phyloP scores from a whole-genome alignment of 1,140 invertebrate species.

The Bombus waltoni region DNA sequence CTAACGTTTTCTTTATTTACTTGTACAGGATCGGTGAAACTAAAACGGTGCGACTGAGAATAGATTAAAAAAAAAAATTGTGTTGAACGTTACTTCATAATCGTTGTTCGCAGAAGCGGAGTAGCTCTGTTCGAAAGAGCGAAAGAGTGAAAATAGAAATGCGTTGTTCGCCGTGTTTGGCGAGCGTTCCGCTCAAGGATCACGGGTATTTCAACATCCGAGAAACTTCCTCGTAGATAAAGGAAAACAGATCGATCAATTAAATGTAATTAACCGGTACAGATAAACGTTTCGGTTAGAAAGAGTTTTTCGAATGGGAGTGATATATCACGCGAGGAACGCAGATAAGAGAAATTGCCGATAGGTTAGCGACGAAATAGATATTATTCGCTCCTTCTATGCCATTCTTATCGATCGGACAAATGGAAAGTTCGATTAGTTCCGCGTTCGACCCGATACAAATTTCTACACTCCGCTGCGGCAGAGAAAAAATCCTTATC shows the following conservation, averaged over 20 bases:
- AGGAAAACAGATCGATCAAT: slow-evolving; percentile 16
- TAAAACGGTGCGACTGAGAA: background rate
- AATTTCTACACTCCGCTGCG: background rate
- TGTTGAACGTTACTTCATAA: background rate
- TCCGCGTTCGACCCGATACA: background rate
- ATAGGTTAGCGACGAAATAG: background rate
- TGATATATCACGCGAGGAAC: background rate
- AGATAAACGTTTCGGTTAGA: too few species aligned
- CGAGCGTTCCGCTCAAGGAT: slow-evolving; percentile 4
- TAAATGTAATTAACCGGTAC: slow-evolving; percentile 8
- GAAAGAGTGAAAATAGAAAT: slow-evolving; percentile 29
- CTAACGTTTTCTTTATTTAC: background rate
- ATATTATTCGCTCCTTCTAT: slow-evolving; percentile 1
- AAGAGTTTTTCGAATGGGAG: background rate
- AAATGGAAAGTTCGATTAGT: slow-evolving; percentile 22
- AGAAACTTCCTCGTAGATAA: slow-evolving; percentile 22
- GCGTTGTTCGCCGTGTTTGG: background rate
- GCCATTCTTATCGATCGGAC: slow-evolving; percentile 11
- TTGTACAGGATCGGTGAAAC: background rate
- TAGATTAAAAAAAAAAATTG: background rate
- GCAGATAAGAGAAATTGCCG: slow-evolving; percentile 2
- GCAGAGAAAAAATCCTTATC: background rate
- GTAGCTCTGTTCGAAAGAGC: background rate
- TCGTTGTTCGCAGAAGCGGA: background rate
- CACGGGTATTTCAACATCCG: background rate